phyloP scores from a whole-genome alignment of 2,888 invertebrate species.

The Parelbella ahira region DNA sequence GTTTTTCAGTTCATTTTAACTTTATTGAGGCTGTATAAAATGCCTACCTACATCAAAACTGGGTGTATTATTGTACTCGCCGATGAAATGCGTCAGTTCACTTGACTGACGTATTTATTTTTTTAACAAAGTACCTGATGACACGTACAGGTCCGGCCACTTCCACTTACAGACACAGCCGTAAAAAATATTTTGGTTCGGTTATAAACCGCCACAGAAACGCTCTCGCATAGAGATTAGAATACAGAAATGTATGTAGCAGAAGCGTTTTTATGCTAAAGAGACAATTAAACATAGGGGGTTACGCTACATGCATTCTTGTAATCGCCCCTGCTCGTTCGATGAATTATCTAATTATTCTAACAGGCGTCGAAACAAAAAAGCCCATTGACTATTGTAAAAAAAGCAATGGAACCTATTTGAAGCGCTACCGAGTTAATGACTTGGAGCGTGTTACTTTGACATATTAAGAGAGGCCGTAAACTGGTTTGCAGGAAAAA shows the following conservation, averaged over 20 bases:
- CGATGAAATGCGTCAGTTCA: slow-evolving; percentile 6
- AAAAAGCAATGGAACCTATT: slow-evolving; percentile 48
- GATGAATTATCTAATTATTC: slow-evolving; percentile 62
- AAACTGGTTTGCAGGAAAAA: slow-evolving; percentile 64
- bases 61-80: slow-evolving; percentile 14
- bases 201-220: too few species aligned
- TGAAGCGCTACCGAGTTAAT: slow-evolving; percentile 58
- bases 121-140: slow-evolving; percentile 14
- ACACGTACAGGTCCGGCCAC: slow-evolving; percentile 12
- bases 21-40: slow-evolving; percentile 3
- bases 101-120: slow-evolving; percentile 10
- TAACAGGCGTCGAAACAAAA: slow-evolving; percentile 46
- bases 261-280: too few species aligned
- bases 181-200: slow-evolving; percentile 16
- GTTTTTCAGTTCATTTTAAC: too few species aligned
- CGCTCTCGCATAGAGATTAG: too few species aligned
- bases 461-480: slow-evolving; percentile 67
- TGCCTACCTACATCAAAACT: slow-evolving; percentile 8
- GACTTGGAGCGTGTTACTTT: slow-evolving; percentile 63
- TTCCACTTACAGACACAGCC: slow-evolving; percentile 15
- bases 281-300: too few species aligned
- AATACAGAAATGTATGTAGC: too few species aligned
- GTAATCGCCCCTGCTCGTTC: slow-evolving; percentile 45
- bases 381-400: slow-evolving; percentile 39
- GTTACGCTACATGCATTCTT: slow-evolving; percentile 36